Percentiles rank a stretch among this genome's conserved stretches.
Conservation (phyloP, 2,797 vertebrate species). For the Ispidina lecontei region DNA sequence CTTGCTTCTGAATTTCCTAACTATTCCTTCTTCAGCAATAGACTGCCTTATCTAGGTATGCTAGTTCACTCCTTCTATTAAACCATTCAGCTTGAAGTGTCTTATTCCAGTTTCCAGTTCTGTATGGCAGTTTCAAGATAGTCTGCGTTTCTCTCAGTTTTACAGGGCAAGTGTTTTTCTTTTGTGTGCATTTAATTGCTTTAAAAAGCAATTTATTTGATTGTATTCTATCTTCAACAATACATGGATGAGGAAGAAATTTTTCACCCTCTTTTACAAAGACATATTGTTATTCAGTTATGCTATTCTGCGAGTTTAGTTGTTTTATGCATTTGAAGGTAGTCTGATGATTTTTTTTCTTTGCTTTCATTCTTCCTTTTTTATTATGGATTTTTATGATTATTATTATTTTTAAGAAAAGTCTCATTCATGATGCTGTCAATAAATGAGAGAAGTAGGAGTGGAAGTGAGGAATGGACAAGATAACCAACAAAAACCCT, state of each 20-base stretch:
- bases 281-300: slow-evolving; percentile 21
- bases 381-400: background rate
- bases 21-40: background rate
- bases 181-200: slow-evolving; percentile 34
- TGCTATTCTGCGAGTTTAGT: background rate
- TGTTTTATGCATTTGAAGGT: background rate
- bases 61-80: background rate
- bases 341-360: background rate
- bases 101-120: background rate
- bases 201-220: slow-evolving; percentile 21
- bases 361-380: background rate
- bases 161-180: slow-evolving; percentile 9
- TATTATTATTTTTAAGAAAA: background rate
- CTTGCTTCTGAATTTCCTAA: background rate
- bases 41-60: background rate
- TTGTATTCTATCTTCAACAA: background rate
- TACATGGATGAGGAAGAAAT: slow-evolving; percentile 5
- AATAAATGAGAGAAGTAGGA: slow-evolving; percentile 45
- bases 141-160: background rate
- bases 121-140: background rate
- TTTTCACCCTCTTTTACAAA: slow-evolving; percentile 50
- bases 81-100: background rate
- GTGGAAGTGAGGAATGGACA: background rate
- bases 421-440: slow-evolving; percentile 9
- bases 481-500: background rate